Percentiles rank a stretch among this genome's conserved stretches.
Evolutionary conservation across 2,797 vertebrate species (phyloP).

Genomic region (Nyctalus aviator): DNA sequence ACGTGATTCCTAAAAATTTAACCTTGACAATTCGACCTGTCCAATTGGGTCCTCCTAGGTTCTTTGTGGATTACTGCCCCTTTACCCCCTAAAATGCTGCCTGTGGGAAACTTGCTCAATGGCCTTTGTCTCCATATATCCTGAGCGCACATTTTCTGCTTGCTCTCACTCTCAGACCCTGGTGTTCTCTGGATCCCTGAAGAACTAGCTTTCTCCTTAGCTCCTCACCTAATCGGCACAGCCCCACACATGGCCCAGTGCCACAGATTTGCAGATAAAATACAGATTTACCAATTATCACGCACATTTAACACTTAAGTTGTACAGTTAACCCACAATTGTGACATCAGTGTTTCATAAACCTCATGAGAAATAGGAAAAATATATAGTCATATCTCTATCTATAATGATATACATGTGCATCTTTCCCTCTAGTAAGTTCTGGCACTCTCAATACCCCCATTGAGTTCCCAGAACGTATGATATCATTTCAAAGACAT

Average conservation of each 20-base stretch:
- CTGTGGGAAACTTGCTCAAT: background rate
- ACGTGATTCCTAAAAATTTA: background rate
- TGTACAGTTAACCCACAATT: background rate
- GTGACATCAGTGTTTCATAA: constrained; percentile 52
- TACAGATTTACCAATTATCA: background rate
- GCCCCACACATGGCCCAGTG: background rate
- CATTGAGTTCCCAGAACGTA: constrained; percentile 79
- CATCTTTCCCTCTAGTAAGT: constrained; percentile 66
- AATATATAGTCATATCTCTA: constrained; percentile 49
- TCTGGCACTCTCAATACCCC: constrained; percentile 76
- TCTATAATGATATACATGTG: constrained; percentile 77
- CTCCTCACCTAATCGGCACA: background rate
- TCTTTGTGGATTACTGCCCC: background rate
- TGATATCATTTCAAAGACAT: constrained; percentile 85
- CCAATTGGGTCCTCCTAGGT: background rate
- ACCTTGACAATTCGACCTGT: background rate
- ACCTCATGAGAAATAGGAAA: constrained; percentile 48
- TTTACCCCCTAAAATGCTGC: background rate
- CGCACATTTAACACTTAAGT: background rate
- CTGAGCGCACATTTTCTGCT: background rate
- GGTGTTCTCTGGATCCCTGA: background rate
- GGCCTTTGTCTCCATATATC: too few relatives aligned
- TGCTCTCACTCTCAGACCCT: background rate
- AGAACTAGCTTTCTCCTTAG: background rate
- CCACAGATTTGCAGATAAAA: background rate